phyloP scores from a whole-genome alignment of 1,140 invertebrate species.

The Hormaphis cornu region DNA sequence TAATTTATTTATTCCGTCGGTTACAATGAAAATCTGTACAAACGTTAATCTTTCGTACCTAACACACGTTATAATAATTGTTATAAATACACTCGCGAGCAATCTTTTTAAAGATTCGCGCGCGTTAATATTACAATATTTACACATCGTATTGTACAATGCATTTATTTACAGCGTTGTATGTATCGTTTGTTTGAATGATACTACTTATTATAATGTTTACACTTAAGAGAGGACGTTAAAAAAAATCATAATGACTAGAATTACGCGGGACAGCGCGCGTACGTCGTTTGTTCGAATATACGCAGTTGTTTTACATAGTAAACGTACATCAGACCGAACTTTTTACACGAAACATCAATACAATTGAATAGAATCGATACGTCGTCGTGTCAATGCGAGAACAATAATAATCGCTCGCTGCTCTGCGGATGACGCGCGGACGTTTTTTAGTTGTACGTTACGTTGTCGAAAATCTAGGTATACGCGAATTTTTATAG shows the following conservation, averaged over 20 bases:
- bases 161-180: neutral
- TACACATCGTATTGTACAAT: neutral
- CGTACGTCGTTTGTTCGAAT: too few relatives aligned
- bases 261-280: constrained; percentile 4
- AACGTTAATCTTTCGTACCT: too few relatives aligned
- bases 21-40: constrained; percentile 18
- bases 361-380: too few relatives aligned
- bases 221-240: neutral
- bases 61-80: constrained; percentile 15
- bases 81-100: neutral
- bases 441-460: too few relatives aligned
- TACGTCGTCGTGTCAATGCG: too few relatives aligned
- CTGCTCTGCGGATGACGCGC: too few relatives aligned
- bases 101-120: neutral
- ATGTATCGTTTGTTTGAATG: neutral
- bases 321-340: too few relatives aligned
- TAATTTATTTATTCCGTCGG: neutral
- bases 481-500: too few relatives aligned
- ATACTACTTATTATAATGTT: neutral
- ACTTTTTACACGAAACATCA: too few relatives aligned
- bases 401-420: too few relatives aligned
- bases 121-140: neutral
- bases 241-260: constrained; percentile 14
- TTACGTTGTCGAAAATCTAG: too few relatives aligned
- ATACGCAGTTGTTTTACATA: too few relatives aligned